phyloP scores from a whole-genome alignment of 1,140 invertebrate genomes.

The Dysdera silvatica region DNA sequence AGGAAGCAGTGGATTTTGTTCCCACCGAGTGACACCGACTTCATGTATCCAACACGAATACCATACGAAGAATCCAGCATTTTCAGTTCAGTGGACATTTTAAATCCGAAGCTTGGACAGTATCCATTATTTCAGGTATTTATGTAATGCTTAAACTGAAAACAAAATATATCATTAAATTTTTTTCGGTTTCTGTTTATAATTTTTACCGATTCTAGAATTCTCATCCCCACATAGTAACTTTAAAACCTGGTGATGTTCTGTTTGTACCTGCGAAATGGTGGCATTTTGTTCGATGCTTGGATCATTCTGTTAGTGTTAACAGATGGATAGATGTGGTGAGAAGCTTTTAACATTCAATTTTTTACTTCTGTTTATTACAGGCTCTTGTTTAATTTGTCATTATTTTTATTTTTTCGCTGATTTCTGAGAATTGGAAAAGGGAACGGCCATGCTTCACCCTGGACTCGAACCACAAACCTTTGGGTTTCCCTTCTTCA shows the following conservation, averaged over 20 bases:
- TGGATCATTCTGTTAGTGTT: constrained; percentile 60
- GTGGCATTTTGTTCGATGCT: constrained; percentile 93
- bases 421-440: too few relatives aligned
- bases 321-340: constrained; percentile 80
- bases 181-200: constrained; percentile 22
- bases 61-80: constrained; percentile 96
- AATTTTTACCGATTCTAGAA: constrained; percentile 36
- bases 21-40: constrained; percentile 60
- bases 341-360: constrained; percentile 32
- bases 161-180: constrained; percentile 11
- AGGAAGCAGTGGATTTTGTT: constrained; percentile 92
- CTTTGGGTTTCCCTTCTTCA: too few relatives aligned
- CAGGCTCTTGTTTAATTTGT: too few relatives aligned
- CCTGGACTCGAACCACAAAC: too few relatives aligned
- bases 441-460: too few relatives aligned
- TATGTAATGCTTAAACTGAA: constrained; percentile 6
- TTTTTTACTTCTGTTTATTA: neutral
- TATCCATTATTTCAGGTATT: constrained; percentile 43
- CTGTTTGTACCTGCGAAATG: constrained; percentile 79
- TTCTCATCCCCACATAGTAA: constrained; percentile 51
- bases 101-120: constrained; percentile 42
- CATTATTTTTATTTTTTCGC: too few relatives aligned
- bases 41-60: constrained; percentile 69
- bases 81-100: constrained; percentile 77
- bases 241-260: constrained; percentile 72